These are phyloP conservation scores for Tuberolachnus salignus DNA, from an alignment of 2,888 invertebrate genomes.

Conservation along the genomic window DNA sequence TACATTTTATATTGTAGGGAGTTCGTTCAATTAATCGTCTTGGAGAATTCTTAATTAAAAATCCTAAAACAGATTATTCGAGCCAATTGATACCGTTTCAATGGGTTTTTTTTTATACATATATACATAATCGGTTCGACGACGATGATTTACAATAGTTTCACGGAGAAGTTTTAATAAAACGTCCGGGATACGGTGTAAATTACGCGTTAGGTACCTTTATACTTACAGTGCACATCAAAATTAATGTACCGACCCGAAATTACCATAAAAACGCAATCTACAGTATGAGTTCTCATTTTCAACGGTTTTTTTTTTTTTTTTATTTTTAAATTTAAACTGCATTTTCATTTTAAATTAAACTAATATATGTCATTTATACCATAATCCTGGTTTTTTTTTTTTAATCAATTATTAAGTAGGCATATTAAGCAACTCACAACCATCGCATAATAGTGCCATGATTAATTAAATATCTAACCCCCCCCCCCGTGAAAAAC, in stretches of 20 bases:
- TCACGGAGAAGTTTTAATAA: constrained; percentile 31
- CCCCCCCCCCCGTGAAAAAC: background rate
- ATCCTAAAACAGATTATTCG: too few relatives aligned
- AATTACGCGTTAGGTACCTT: constrained; percentile 23
- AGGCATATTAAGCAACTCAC: too few relatives aligned
- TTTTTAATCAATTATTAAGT: constrained; percentile 14
- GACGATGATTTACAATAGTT: constrained; percentile 13
- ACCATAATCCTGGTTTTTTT: constrained; percentile 1
- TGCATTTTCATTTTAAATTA: too few relatives aligned
- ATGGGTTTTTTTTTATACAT: too few relatives aligned
- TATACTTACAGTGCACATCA: constrained; percentile 33
- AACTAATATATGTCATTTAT: background rate
- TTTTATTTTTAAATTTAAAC: constrained; percentile 45
- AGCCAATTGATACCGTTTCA: too few relatives aligned
- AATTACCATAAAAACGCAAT: constrained; percentile 46
- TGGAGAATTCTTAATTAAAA: too few relatives aligned
- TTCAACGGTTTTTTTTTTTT: constrained; percentile 13
- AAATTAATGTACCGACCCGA: constrained; percentile 36
- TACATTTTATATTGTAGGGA: too few relatives aligned
- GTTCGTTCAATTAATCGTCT: too few relatives aligned
- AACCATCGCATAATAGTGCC: background rate
- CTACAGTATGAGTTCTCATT: background rate
- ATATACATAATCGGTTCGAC: background rate
- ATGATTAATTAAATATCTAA: background rate
- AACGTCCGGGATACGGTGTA: constrained; percentile 6